Percentiles rank a stretch among this genome's conserved stretches.
Evolutionary conservation across 2,888 invertebrate genomes (phyloP).

Genomic region (Mimas tiliae): DNA sequence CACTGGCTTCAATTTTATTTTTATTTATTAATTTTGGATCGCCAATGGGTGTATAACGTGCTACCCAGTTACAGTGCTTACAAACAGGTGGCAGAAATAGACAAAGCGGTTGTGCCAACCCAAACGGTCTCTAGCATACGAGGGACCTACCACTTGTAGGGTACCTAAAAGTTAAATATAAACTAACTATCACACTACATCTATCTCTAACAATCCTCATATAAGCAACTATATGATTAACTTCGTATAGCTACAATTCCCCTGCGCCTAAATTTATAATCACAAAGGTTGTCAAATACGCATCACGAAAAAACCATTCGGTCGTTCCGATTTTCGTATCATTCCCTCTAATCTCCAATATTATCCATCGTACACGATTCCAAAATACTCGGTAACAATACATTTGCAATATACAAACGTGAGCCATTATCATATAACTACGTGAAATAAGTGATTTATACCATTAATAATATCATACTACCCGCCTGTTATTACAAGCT

Average conservation of each 20-base stretch:
- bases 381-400: slow-evolving; percentile 54
- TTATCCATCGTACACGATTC: slow-evolving; percentile 68
- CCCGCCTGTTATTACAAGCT: slow-evolving; percentile 71
- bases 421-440: slow-evolving; percentile 64
- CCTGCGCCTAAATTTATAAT: slow-evolving; percentile 13
- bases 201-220: too few relatives aligned
- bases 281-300: slow-evolving; percentile 13
- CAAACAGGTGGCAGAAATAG: too few relatives aligned
- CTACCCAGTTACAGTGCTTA: too few relatives aligned
- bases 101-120: too few relatives aligned
- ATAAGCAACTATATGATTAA: too few relatives aligned
- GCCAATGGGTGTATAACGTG: too few relatives aligned
- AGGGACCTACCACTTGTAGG: too few relatives aligned
- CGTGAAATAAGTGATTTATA: slow-evolving; percentile 62
- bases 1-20: too few relatives aligned
- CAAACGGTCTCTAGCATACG: too few relatives aligned
- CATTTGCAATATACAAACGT: slow-evolving; percentile 67
- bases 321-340: slow-evolving; percentile 27
- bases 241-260: slow-evolving; percentile 17
- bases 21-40: too few relatives aligned
- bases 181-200: too few relatives aligned
- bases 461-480: slow-evolving; percentile 75
- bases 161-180: too few relatives aligned
- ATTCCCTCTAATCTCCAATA: slow-evolving; percentile 36
- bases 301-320: slow-evolving; percentile 29